Conservation (phyloP, 2,888 invertebrate species). For the Leptinotarsa juncta region DNA sequence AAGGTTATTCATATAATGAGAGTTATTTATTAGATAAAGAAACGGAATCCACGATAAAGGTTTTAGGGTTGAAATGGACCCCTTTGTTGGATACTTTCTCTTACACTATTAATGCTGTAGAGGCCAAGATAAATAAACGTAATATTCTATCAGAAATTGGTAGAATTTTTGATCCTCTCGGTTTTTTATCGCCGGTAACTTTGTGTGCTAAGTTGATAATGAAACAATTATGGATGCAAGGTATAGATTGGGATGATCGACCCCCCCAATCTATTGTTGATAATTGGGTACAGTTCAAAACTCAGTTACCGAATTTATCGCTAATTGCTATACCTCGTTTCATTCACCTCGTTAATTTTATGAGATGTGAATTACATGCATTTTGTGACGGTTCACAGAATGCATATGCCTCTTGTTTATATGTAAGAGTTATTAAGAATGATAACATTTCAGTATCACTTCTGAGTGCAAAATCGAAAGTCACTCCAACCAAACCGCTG, state of each 20-base stretch:
- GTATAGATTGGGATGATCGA: slow-evolving; percentile 11
- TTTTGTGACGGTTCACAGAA: slow-evolving; percentile 22
- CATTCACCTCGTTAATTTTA: background rate
- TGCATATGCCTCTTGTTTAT: background rate
- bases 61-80: slow-evolving; percentile 18
- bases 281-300: slow-evolving; percentile 12
- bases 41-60: slow-evolving; percentile 13
- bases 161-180: slow-evolving; percentile 14
- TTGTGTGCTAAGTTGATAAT: slow-evolving; percentile 3
- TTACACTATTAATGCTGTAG: background rate
- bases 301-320: slow-evolving; percentile 5
- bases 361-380: slow-evolving; percentile 14
- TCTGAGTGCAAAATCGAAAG: too few relatives aligned
- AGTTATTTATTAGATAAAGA: slow-evolving; percentile 15
- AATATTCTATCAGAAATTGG: slow-evolving; percentile 5
- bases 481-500: too few relatives aligned
- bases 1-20: slow-evolving; percentile 14
- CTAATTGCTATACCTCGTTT: slow-evolving; percentile 13
- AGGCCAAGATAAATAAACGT: background rate
- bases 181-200: slow-evolving; percentile 10
- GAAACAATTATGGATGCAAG: slow-evolving; percentile 10
- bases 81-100: slow-evolving; percentile 9
- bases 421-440: too few relatives aligned
- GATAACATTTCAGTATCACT: too few relatives aligned
- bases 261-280: slow-evolving; percentile 10